Evolutionary conservation across 2,888 invertebrate species (phyloP), one percentile per base, ranked within the genome.

Genomic region (Nesidiocoris tenuis): DNA sequence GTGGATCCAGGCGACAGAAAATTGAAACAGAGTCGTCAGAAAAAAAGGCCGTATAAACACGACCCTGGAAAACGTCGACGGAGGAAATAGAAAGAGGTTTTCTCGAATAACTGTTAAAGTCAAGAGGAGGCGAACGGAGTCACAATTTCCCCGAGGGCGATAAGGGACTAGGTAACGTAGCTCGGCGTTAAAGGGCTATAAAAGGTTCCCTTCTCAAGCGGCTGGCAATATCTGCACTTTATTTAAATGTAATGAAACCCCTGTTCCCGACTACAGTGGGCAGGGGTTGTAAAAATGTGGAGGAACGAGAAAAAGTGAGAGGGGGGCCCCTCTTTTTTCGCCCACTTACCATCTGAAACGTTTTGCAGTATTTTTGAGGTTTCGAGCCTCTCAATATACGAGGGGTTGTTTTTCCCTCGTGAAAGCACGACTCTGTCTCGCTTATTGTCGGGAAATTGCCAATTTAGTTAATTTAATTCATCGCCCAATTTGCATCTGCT

Each of bases 181-280:
- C 56, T 18, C 17, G 57, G 70, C 70, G 70, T 70, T 70, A 70
- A 70, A 70, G 61, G 24, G 22, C 70, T 23, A 61, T 70, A 70
- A 70, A 67, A 70, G 23, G 59, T 59, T 17, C 59, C 59, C 70
- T 59, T 25, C 70, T 59, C 24, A 56, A 64, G 64, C 63, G 18
- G 23, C 19, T n/a, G 21, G 74, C 64, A 74, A 74, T 74, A 74
- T 74, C 74, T 64, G 23, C 74, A 64, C 65, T 74, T 74, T 74
- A 74, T 74, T 74, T 74, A 74, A 74, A 74, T 74, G 74, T 74
- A 74, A 74, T 74, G 74, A 64, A 64, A 59, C 63, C 64, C 72
- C 61, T 39, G 23, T 18, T 24, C 23, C 17, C 55, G 57, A 59
- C 12, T 2, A 12, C 23, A 24, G 18, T 5, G 19, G 39, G 25